Percentiles rank a stretch among this genome's conserved stretches.
phyloP scores from a whole-genome alignment of 2,888 invertebrate genomes.

The Rhagium mordax region DNA sequence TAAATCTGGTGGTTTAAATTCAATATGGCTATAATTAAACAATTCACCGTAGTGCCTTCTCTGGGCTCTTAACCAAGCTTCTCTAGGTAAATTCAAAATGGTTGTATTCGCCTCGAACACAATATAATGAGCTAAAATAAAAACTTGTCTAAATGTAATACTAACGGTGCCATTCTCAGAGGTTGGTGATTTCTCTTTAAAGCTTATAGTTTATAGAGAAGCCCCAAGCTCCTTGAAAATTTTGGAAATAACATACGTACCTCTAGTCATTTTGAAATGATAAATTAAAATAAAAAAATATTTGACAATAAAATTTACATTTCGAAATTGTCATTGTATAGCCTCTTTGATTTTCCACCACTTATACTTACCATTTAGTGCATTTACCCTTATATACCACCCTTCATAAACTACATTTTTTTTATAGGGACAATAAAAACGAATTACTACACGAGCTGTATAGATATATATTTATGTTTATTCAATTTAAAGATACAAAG shows the following conservation, averaged over 20 bases:
- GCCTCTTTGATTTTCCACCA: not conserved
- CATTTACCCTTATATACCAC: no score
- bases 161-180: no score
- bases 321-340: not conserved
- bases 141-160: no score
- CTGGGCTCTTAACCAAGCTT: slow-evolving; percentile 37
- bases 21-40: slow-evolving; percentile 38
- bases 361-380: no score
- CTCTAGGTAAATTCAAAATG: slow-evolving; percentile 33
- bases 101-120: slow-evolving; percentile 36
- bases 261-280: not conserved
- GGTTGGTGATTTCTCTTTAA: not conserved
- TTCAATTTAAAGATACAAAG: slow-evolving; percentile 37
- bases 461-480: slow-evolving; percentile 30
- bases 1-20: slow-evolving; percentile 23
- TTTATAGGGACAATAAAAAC: not conserved
- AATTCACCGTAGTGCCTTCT: slow-evolving; percentile 34
- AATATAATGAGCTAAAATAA: not conserved
- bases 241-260: not conserved
- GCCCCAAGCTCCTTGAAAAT: not conserved
- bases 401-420: no score
- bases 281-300: not conserved
- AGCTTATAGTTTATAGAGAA: not conserved
- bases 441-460: slow-evolving; percentile 1
- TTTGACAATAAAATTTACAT: not conserved